These are phyloP conservation scores for Galbula dea DNA, from an alignment of 2,113 vertebrate genomes.

Conservation along the genomic window DNA sequence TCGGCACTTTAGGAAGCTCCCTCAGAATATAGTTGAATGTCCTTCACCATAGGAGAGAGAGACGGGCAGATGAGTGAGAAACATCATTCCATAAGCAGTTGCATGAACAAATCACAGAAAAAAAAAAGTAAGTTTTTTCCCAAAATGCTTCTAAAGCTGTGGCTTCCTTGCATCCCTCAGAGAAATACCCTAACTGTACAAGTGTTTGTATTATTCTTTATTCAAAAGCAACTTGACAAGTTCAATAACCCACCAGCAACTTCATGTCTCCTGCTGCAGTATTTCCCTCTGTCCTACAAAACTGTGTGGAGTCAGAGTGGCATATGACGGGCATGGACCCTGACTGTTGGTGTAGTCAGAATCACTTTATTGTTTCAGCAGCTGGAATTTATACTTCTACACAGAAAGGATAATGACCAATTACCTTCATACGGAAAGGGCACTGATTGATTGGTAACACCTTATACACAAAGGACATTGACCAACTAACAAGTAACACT, in stretches of 20 bases:
- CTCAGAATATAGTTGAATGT: constrained; percentile 94
- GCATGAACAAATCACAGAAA: not conserved
- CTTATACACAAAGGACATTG: too few species aligned
- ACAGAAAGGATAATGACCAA: too few species aligned
- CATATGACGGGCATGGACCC: too few species aligned
- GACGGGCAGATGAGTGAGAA: not conserved
- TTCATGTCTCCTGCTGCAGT: not conserved
- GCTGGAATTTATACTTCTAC: too few species aligned
- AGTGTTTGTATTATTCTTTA: not conserved
- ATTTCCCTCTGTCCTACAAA: not conserved
- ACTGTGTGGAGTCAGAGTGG: too few species aligned
- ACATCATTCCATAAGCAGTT: not conserved
- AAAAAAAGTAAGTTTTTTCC: not conserved
- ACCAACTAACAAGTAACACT: too few species aligned
- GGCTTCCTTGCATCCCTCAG: not conserved
- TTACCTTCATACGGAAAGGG: too few species aligned
- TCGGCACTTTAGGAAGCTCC: constrained; percentile 94
- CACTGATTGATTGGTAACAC: too few species aligned
- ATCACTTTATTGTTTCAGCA: too few species aligned
- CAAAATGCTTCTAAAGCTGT: not conserved
- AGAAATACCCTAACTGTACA: not conserved
- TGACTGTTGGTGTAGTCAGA: too few species aligned
- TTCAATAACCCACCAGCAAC: not conserved
- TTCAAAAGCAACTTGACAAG: not conserved
- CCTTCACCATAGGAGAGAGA: constrained; percentile 69